Conservation (phyloP, 2,888 invertebrate genomes). For the Diloba caeruleocephala region DNA sequence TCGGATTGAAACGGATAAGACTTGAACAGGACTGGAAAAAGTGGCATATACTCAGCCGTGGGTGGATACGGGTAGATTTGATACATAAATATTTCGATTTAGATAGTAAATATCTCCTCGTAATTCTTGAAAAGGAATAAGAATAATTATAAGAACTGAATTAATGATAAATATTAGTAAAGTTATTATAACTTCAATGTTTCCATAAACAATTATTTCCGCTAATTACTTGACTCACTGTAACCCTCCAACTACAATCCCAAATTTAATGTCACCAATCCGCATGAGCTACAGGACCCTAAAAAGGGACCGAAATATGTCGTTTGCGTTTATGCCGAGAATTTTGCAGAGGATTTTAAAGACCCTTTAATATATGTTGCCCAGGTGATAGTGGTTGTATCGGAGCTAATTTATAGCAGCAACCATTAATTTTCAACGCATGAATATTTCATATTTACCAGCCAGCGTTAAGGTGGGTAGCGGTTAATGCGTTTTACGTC, state of each 20-base stretch:
- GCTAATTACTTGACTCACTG: conserved; percentile 30
- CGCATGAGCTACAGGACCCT: conserved; percentile 42
- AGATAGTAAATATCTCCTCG: too few species aligned
- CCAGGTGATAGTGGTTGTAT: conserved; percentile 56
- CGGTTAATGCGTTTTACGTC: conserved; percentile 55
- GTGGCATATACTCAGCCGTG: too few species aligned
- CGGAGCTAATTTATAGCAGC: conserved; percentile 55
- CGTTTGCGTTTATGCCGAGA: conserved; percentile 53
- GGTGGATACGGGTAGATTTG: too few species aligned
- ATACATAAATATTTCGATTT: too few species aligned
- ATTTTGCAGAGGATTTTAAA: conserved; percentile 56
- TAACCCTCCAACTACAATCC: conserved; percentile 15
- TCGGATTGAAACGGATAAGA: too few species aligned
- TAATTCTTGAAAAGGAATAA: too few species aligned
- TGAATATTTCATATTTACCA: conserved; percentile 54
- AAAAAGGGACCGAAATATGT: conserved; percentile 56
- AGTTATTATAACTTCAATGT: too few species aligned
- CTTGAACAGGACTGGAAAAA: too few species aligned
- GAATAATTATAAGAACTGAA: too few species aligned
- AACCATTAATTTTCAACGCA: conserved; percentile 53
- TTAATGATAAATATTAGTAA: too few species aligned
- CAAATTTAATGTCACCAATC: conserved; percentile 53
- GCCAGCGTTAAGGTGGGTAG: conserved; percentile 33
- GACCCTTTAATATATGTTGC: conserved; percentile 49
- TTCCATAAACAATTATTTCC: conserved; percentile 27